A percentile compares a stretch with the other conserved stretches of the same genome.
Conservation (phyloP, 37 sponge, comb jelly and placozoan species). For the Spongilla lacustris region DNA sequence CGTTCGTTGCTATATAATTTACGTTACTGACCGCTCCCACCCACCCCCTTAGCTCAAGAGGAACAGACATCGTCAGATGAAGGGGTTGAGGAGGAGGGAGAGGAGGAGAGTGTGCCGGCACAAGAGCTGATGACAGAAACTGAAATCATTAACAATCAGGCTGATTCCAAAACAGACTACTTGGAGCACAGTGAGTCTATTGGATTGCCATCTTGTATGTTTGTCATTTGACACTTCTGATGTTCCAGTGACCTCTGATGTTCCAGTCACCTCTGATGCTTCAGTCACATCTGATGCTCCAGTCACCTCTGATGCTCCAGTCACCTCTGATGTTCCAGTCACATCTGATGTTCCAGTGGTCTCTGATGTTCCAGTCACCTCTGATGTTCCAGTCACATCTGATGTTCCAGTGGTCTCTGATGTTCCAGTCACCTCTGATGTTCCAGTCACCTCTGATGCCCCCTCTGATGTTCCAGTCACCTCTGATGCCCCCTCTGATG, state of each 20-base stretch:
- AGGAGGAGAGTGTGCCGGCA: conserved; percentile 2
- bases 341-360: neutral
- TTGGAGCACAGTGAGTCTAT: neutral
- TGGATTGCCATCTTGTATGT: neutral
- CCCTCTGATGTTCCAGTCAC: neutral
- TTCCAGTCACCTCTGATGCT: too few species aligned
- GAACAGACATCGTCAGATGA: conserved; percentile 6
- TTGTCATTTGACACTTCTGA: too few species aligned
- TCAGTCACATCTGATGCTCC: neutral
- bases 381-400: neutral
- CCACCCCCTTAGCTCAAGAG: neutral
- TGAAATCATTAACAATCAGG: neutral
- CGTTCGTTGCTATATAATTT: neutral
- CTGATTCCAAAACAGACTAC: neutral
- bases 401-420: neutral
- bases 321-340: neutral
- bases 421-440: neutral
- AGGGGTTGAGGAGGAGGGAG: conserved; percentile 30
- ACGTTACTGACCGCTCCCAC: neutral
- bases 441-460: neutral
- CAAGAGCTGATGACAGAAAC: neutral
- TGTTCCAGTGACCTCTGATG: too few species aligned
- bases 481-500: neutral
- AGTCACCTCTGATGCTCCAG: neutral
- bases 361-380: neutral